These are phyloP conservation scores for Limnephilus marmoratus DNA, from an alignment of 2,888 invertebrate species.

Conservation along the genomic window DNA sequence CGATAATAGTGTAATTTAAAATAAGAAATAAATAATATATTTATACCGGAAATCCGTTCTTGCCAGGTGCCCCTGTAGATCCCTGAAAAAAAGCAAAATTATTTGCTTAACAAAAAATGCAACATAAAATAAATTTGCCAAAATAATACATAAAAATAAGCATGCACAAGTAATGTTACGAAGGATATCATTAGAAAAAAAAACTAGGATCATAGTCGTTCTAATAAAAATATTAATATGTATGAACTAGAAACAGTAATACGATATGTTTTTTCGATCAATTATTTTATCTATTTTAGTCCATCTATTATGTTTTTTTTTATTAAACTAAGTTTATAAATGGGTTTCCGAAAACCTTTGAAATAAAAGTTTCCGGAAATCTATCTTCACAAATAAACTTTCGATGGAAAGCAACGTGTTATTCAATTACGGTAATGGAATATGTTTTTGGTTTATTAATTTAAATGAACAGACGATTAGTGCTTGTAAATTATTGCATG, in stretches of 20 bases:
- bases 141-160: neutral
- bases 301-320: neutral
- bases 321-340: too few species aligned
- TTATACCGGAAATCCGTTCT: conserved; percentile 93
- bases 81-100: conserved; percentile 79
- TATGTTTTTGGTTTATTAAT: too few species aligned
- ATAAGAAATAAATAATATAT: conserved; percentile 69
- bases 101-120: conserved; percentile 41
- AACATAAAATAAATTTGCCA: conserved; percentile 42
- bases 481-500: neutral
- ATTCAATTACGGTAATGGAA: neutral
- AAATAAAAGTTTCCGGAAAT: neutral
- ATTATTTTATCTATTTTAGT: too few species aligned
- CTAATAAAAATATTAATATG: neutral
- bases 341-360: too few species aligned
- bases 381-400: neutral
- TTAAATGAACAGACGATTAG: neutral
- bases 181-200: neutral
- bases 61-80: conserved; percentile 87
- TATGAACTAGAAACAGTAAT: too few species aligned
- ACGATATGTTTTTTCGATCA: too few species aligned
- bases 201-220: too few species aligned
- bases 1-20: too few species aligned
- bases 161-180: neutral
- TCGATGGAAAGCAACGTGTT: neutral